Percentiles rank a stretch among this genome's conserved stretches.
Evolutionary conservation across 53 echinoderm and acorn worm genomes (phyloP).

Genomic region (Mesocentrotus franciscanus): DNA sequence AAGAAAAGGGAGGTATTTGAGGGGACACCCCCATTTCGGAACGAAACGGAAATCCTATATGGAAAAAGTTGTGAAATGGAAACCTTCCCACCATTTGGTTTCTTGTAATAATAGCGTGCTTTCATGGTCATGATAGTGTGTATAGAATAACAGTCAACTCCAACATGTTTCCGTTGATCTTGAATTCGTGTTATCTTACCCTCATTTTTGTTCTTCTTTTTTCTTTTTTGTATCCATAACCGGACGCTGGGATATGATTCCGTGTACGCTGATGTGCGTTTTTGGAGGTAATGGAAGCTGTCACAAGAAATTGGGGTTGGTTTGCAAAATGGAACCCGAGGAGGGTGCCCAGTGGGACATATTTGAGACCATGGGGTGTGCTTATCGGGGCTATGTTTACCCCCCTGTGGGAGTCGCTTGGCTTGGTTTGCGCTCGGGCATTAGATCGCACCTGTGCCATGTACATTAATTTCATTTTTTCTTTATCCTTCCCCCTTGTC

Average conservation of each 20-base stretch:
- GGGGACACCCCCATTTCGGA: not conserved
- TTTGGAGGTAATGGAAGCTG: conserved; percentile 40
- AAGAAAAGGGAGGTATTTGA: not conserved
- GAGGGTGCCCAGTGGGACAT: conserved; percentile 18
- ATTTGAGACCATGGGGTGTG: conserved; percentile 42
- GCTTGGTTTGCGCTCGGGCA: conserved; percentile 13
- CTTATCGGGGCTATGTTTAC: conserved; percentile 41
- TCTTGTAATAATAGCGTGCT: conserved; percentile 9
- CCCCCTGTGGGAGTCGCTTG: conserved; percentile 47
- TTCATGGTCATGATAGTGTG: not conserved
- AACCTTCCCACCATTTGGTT: not conserved
- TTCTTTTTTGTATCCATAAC: conserved; percentile 14
- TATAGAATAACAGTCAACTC: conserved; percentile 25
- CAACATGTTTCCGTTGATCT: conserved; percentile 21
- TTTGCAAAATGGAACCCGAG: conserved; percentile 51
- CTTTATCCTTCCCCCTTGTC: conserved; percentile 10
- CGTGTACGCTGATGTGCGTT: not conserved
- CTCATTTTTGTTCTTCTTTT: not conserved
- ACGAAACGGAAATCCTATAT: conserved; percentile 14
- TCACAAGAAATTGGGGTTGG: conserved; percentile 52
- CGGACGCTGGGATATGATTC: conserved; percentile 11
- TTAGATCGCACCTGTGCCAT: conserved; percentile 45
- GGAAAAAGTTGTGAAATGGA: not conserved
- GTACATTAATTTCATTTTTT: conserved; percentile 25
- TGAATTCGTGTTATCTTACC: not conserved